Base-by-base conservation (phyloP, 2,888 invertebrate species). In the Yponomeuta plumbellus region DNA sequence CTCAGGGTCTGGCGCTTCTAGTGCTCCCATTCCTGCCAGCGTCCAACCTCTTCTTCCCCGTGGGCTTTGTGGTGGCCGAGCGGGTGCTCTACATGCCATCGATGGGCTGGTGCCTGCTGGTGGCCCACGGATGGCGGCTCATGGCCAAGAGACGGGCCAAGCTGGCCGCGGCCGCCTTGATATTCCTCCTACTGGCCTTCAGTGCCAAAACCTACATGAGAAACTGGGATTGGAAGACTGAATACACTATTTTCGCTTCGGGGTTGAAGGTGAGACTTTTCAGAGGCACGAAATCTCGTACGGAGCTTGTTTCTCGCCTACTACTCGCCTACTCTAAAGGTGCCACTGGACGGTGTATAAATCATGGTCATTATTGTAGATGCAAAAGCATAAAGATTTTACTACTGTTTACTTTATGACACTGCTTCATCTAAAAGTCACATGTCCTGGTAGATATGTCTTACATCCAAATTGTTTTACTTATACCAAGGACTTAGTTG, bases 21-120 rank as follows among this genome's bases (percentile, higher is more conserved):
- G 94, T 97, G 67, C 91, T 98, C 67, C 98, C 99, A 66, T 99
- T 98, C 86, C 91, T 99, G 70, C 99, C 98, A 66, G 98, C 99
- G 0, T 98, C 98, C 66, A 99, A 99, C 92, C 92, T 99, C 64
- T 98, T 99, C 92, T 99, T 99, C 89, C 98, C 98, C 0, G 99
- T 99, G 66, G 99, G 99, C 1, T 99, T 99, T 86, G 99, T 99
- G 69, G 96, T 99, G 40, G 99, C 99, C 1, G 99, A 99, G 88
- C 92, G 98, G 72, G 96, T 99, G 62, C 93, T 99, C 5, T 99
- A 99, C 86, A 97, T 98, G 92, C 99, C 99, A 0, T 98, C 98
- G 17, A 98, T 99, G 98, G 99, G 99, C 66, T 98, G 97, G 92
- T 98, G 98, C 79, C 93, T 99, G 84, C 92, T 99, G 23, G 93